Evolutionary conservation across 2,113 vertebrate species (phyloP), one percentile per base, ranked within the genome.

Genomic region (Oryzias melastigma): DNA sequence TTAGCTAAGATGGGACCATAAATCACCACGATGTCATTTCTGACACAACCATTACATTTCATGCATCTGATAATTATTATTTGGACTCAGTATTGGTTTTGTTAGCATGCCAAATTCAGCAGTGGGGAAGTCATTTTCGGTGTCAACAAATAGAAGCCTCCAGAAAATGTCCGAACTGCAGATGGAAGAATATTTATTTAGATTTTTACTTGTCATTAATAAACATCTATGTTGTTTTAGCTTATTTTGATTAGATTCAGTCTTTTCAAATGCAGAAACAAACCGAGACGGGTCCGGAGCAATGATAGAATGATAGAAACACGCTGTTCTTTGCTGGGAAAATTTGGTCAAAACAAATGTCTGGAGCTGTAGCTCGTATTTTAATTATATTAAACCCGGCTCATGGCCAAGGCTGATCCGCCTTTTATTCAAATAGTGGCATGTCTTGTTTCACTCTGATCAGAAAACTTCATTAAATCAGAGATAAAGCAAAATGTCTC

Each of bases 1-100:
- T 73, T 73, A 60, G 51, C 41, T 58, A 35, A 62, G 42, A 57
- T 41, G n/a, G 48, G 17, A 63, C 47, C 67, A 66, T 75, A 57
- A 57, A 53, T 75, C 55, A 71, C 24, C 53, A n/a, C 1, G 13
- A 6, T 45, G 53, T 65, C 51, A 60, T 71, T 58, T 71, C 25
- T 75, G 58, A 60, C 69, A 64, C 18, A 41, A 17, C 44, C 55
- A 42, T 65, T 52, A 41, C 43, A 40, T 18, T 51, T 72, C 24
- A 65, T 62, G 47, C 52, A 65, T 65, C 52, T 60, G 58, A 35
- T 60, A 25, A 70, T 65, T 41, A 52, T 70, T 66, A 7, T 48
- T 43, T 51, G 24, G 59, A 62, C 62, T 56, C 42, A 12, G 46
- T 42, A 54, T 45, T 64, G 54, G 59, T 62, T 44, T 62, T 24